These are phyloP conservation scores for Dendrocincla tyrannina DNA, from an alignment of 2,797 vertebrate genomes.

Conservation along the genomic window DNA sequence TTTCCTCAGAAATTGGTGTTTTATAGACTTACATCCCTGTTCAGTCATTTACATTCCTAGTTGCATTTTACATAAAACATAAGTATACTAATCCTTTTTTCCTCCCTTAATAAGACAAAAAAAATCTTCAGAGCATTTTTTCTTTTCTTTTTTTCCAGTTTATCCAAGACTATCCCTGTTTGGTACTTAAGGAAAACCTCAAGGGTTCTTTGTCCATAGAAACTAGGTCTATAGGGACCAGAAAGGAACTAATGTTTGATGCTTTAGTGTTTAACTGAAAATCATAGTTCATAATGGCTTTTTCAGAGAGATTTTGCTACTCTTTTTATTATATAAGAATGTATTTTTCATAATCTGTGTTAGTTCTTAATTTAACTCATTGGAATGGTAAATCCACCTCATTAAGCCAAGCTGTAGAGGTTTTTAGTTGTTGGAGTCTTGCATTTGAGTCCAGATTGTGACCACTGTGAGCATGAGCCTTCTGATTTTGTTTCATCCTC, in stretches of 20 bases:
- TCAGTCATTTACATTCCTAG: background rate
- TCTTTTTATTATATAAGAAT: background rate
- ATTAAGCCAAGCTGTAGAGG: background rate
- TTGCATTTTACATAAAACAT: background rate
- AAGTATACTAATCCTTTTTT: background rate
- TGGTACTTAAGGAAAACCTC: background rate
- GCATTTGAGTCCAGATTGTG: background rate
- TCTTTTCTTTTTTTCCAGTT: background rate
- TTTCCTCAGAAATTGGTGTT: background rate
- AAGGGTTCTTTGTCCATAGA: background rate
- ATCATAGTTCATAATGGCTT: background rate
- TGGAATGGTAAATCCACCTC: background rate
- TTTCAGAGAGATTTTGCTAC: background rate
- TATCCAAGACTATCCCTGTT: background rate
- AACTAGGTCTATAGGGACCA: background rate
- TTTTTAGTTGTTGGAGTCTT: background rate
- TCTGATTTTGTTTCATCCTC: background rate
- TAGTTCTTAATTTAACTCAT: background rate
- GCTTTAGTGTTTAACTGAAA: background rate
- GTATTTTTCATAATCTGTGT: background rate
- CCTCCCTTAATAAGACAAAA: background rate
- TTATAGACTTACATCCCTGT: conserved; percentile 14
- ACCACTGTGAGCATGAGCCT: background rate
- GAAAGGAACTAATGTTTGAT: background rate
- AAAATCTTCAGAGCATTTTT: background rate